A percentile compares a stretch with the other conserved stretches of the same genome.
phyloP scores from a whole-genome alignment of 2,113 vertebrate genomes.

The Craseonycteris thonglongyai region DNA sequence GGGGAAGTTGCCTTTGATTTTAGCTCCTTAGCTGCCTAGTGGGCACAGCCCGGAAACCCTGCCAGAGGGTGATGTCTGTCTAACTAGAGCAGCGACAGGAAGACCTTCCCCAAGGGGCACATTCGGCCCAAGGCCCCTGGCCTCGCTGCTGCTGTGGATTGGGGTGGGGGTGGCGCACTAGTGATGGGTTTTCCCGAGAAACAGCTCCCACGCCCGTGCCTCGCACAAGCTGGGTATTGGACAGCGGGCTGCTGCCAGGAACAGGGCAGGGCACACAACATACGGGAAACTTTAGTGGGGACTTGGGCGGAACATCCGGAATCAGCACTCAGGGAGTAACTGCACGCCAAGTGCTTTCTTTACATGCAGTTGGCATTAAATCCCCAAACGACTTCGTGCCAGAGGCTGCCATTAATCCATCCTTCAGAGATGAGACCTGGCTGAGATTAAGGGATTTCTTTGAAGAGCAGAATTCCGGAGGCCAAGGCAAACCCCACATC shows the following conservation, averaged over 20 bases:
- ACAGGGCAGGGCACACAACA: background rate
- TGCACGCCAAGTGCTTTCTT: background rate
- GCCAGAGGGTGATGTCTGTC: background rate
- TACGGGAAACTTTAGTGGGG: fast-evolving
- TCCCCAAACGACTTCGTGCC: background rate
- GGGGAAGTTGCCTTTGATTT: background rate
- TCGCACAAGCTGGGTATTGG: fast-evolving
- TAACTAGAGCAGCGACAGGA: background rate
- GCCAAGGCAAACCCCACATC: background rate
- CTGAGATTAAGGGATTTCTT: background rate
- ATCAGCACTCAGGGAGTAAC: background rate
- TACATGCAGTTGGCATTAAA: background rate
- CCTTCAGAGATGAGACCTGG: background rate
- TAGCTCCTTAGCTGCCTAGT: background rate
- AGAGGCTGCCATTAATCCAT: background rate
- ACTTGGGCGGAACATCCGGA: fast-evolving
- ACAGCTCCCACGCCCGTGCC: background rate
- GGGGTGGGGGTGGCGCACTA: background rate
- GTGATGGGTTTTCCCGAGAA: background rate
- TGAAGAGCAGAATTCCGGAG: background rate
- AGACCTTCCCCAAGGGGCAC: background rate
- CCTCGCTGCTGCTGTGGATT: no score
- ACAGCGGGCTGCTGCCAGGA: background rate
- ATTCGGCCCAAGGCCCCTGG: background rate
- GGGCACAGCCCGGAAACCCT: background rate